Percentiles rank a stretch among this genome's conserved stretches.
Evolutionary conservation across 1,140 invertebrate genomes (phyloP).

Genomic region (Drosophila kanapiae): DNA sequence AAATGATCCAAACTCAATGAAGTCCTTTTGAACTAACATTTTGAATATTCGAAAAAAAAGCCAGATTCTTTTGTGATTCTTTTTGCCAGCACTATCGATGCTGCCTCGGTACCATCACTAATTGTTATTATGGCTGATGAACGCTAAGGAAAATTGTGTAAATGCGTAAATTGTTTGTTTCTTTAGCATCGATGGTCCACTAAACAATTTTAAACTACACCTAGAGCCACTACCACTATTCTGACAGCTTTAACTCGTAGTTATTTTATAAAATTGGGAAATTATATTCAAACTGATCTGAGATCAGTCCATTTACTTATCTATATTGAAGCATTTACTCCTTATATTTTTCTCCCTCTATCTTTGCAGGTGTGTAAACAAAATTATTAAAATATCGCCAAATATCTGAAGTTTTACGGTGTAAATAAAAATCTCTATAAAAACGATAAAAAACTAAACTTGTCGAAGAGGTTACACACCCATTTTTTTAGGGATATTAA

Average conservation of each 20-base stretch:
- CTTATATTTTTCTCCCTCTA: background rate
- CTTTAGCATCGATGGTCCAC: too few relatives aligned
- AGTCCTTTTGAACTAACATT: background rate
- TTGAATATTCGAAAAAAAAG: background rate
- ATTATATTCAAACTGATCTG: too few relatives aligned
- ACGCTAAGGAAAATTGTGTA: too few relatives aligned
- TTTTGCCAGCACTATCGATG: too few relatives aligned
- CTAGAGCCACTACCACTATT: too few relatives aligned
- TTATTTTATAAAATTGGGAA: too few relatives aligned
- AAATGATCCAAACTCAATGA: background rate
- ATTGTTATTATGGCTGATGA: too few relatives aligned
- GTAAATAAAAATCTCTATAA: background rate
- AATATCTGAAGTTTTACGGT: background rate
- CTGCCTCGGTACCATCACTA: too few relatives aligned
- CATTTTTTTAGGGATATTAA: background rate
- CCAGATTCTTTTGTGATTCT: too few relatives aligned
- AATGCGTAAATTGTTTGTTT: too few relatives aligned
- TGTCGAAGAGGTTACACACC: background rate
- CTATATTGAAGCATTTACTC: background rate
- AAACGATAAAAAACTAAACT: background rate
- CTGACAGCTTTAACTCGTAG: too few relatives aligned
- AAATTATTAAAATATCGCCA: background rate
- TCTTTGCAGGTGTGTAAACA: background rate
- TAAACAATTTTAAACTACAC: too few relatives aligned
- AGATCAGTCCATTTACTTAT: background rate